These are phyloP conservation scores for Zaprionus tsacasi DNA, from an alignment of 1,140 invertebrate genomes.

Conservation along the genomic window DNA sequence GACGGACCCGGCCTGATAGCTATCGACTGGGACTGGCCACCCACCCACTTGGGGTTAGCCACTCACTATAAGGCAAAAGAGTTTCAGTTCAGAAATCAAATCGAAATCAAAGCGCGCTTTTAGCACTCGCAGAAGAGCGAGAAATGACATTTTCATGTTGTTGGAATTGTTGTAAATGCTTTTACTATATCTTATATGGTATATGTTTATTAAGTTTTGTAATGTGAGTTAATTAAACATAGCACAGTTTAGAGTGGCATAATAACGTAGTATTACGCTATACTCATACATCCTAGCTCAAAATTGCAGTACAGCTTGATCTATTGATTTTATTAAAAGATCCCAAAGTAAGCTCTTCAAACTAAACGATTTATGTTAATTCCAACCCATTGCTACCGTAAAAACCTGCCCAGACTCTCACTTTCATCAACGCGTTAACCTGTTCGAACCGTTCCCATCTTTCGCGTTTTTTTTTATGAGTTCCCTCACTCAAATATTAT, in stretches of 20 bases:
- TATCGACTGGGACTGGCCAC: slow-evolving; percentile 41
- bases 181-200: too few species aligned
- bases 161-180: slow-evolving; percentile 66
- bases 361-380: not conserved
- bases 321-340: too few species aligned
- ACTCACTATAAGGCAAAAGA: not conserved
- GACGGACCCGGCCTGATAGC: slow-evolving; percentile 46
- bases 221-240: slow-evolving; percentile 25
- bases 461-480: slow-evolving; percentile 29
- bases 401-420: slow-evolving; percentile 28
- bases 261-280: not conserved
- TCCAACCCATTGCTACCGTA: not conserved
- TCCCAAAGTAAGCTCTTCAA: too few species aligned
- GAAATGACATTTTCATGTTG: slow-evolving; percentile 67
- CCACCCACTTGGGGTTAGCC: slow-evolving; percentile 41
- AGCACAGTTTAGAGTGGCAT: not conserved
- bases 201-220: slow-evolving; percentile 67
- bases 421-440: slow-evolving; percentile 12
- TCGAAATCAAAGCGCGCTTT: slow-evolving; percentile 71
- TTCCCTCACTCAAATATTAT: slow-evolving; percentile 62
- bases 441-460: slow-evolving; percentile 2
- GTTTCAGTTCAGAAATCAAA: slow-evolving; percentile 18
- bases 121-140: slow-evolving; percentile 61
- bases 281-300: not conserved
- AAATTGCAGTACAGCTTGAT: too few species aligned